Evolutionary conservation across 2,113 vertebrate genomes (phyloP).

Genomic region (Falcunculus frontatus): DNA sequence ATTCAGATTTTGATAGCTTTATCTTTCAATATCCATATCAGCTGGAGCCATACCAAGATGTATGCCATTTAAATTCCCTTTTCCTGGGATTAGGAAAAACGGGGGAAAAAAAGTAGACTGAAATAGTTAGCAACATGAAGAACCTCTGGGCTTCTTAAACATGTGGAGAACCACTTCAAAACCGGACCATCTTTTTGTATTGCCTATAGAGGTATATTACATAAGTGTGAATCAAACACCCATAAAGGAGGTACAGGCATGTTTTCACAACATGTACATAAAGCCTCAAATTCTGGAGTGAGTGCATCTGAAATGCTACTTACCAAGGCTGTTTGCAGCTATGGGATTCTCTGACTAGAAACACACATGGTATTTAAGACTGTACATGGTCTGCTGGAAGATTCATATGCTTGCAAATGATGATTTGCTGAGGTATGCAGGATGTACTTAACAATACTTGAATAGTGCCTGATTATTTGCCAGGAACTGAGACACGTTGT

Average conservation of each 20-base stretch:
- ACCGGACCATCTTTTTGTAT: background rate
- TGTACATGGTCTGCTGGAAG: background rate
- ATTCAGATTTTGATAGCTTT: background rate
- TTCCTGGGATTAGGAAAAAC: background rate
- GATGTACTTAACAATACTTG: background rate
- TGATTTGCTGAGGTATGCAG: background rate
- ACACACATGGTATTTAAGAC: background rate
- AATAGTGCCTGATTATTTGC: background rate
- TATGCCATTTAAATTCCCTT: background rate
- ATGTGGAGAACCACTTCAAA: background rate
- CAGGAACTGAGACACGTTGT: fast-evolving
- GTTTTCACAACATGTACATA: background rate
- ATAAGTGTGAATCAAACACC: background rate
- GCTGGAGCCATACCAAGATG: background rate
- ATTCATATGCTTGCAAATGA: background rate
- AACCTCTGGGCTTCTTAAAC: background rate
- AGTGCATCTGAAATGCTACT: background rate
- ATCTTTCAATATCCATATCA: background rate
- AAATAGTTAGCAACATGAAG: background rate
- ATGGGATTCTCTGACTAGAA: background rate
- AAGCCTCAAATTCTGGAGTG: background rate
- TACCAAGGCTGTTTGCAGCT: background rate
- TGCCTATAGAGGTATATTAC: background rate
- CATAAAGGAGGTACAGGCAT: background rate
- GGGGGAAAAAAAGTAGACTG: fast-evolving